Evolutionary conservation across 2,797 vertebrate species (phyloP).

Genomic region (Pelobates cultripes): DNA sequence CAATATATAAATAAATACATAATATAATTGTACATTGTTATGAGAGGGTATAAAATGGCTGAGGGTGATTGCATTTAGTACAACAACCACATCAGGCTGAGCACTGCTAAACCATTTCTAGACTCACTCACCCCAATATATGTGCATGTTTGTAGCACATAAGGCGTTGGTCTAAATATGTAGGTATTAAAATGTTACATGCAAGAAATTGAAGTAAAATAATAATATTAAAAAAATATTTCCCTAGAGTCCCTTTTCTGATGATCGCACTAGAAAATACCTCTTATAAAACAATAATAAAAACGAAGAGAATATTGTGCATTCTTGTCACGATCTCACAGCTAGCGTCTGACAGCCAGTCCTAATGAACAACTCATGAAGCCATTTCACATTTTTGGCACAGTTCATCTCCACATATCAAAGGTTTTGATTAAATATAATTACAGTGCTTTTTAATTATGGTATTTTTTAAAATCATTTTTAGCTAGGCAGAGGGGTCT

Average conservation of each 20-base stretch:
- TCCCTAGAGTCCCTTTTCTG: constrained; percentile 1
- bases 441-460: constrained; percentile 58
- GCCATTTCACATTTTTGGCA: constrained; percentile 40
- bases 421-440: constrained; percentile 54
- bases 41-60: too few relatives aligned
- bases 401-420: constrained; percentile 20
- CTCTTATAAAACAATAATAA: constrained; percentile 26
- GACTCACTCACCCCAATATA: too few relatives aligned
- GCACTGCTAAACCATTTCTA: too few relatives aligned
- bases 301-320: background rate
- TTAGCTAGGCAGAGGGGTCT: constrained; percentile 14
- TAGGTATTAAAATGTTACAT: too few relatives aligned
- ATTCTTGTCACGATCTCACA: constrained; percentile 41
- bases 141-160: too few relatives aligned
- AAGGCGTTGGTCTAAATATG: too few relatives aligned
- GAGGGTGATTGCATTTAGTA: too few relatives aligned
- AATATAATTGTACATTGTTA: too few relatives aligned
- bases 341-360: background rate
- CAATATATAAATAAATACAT: background rate
- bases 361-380: constrained; percentile 34
- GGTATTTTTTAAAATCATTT: constrained; percentile 23
- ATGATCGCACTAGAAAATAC: background rate
- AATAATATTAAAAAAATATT: background rate
- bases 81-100: too few relatives aligned
- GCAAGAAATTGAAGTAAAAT: too few relatives aligned